A percentile compares a stretch with the other conserved stretches of the same genome.
These are phyloP conservation scores for Drosophila subpulchrella DNA, from an alignment of 1,140 invertebrate species.

Conservation along the genomic window DNA sequence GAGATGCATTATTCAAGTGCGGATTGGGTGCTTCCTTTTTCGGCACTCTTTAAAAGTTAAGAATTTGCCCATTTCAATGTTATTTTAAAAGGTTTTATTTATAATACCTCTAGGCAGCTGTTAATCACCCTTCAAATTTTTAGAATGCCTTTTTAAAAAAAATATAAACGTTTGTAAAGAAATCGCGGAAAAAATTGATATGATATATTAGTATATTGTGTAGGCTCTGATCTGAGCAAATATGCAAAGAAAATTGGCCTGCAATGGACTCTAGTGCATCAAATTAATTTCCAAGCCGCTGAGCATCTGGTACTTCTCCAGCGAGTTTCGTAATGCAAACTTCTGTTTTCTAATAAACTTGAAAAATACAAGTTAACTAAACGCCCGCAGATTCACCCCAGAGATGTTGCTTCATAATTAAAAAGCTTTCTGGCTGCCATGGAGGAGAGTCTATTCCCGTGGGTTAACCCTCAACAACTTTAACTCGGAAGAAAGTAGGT, in stretches of 20 bases:
- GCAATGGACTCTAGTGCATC: not conserved
- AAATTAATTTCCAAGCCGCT: not conserved
- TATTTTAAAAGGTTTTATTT: too few relatives aligned
- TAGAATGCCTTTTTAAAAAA: too few relatives aligned
- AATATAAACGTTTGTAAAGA: too few relatives aligned
- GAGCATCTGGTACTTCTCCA: not conserved
- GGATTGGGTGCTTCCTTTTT: not conserved
- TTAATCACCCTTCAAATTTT: too few relatives aligned
- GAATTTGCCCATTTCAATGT: too few relatives aligned
- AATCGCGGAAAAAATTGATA: too few relatives aligned
- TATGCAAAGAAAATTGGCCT: not conserved
- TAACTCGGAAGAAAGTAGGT: constrained; percentile 62
- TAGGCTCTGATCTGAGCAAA: too few relatives aligned
- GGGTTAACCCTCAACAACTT: constrained; percentile 59
- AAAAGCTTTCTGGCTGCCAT: constrained; percentile 27
- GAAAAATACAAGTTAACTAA: constrained; percentile 48
- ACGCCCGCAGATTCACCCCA: constrained; percentile 32
- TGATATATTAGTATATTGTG: too few relatives aligned
- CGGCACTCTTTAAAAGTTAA: too few relatives aligned
- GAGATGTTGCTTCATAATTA: constrained; percentile 43
- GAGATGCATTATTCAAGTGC: not conserved
- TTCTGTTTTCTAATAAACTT: constrained; percentile 50
- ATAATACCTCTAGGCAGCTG: too few relatives aligned
- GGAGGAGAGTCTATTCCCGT: constrained; percentile 29
- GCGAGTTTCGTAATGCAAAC: constrained; percentile 1